Evolutionary conservation across 2,888 invertebrate genomes (phyloP), one percentile per base, ranked within the genome.

Genomic region (Papilio protenor): DNA sequence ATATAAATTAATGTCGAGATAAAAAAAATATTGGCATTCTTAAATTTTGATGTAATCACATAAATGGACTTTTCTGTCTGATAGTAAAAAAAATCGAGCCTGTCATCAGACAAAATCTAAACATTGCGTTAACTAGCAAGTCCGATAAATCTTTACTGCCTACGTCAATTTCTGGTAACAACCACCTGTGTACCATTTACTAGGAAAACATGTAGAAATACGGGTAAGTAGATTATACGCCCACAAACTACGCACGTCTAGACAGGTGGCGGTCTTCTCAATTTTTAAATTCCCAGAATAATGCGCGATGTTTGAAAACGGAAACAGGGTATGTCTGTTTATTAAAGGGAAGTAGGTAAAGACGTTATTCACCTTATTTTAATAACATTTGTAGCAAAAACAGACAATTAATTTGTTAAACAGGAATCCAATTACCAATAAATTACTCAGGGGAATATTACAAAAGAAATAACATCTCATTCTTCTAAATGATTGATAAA

Each of bases 211-310:
- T 64, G 27, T 12, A 45, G 45, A 66, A 59, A 66, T 45, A n/a
- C 66, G 66, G 66, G n/a, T 45, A 40, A 40, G 40, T 40, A 40
- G 40, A 40, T 40, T 40, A 66, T 40, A 40, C 64, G 33, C 40
- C 64, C 64, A 66, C 64, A 66, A 57, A n/a, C 21, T 69, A 69
- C 66, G 66, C 66, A 66, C 66, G 66, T 66, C 66, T 69, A 45
- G 45, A 69, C 45, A 69, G 45, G 66, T 69, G 66, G 66, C 45
- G 40, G 12, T 40, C 66, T 21, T 69, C 66, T 45, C n/a, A 1
- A 45, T n/a, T 69, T 45, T 69, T 21, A 40, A 21, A 69, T 69
- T 45, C 66, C 12, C 45, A 21, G 66, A 69, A 45, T 45, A n/a
- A 45, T 45, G 12, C 21, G 66, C 33, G 66, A 3, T 69, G 66